Base-by-base conservation (phyloP, 2,113 vertebrate species). In the Hippolais icterina region DNA sequence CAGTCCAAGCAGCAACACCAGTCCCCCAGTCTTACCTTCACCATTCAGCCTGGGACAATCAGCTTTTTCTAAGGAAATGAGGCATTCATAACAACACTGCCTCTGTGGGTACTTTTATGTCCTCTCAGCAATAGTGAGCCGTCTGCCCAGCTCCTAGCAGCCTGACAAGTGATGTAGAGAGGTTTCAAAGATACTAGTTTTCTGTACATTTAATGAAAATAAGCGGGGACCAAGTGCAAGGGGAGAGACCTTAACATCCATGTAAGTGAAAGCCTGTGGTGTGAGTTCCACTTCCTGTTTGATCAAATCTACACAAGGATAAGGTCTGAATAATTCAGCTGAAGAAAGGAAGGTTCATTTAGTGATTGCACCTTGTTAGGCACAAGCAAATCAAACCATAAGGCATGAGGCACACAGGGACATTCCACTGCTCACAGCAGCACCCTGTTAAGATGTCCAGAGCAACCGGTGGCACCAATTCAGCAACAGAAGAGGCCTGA, bases 31-130 rank as follows among this genome's bases (percentile, higher is more conserved):
- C 28, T 44, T 29, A 60, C 81, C 83, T 84, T 94, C 25, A 10
- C 70, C 79, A 39, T 20, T 44, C 64, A 80, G 46, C 12, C 42
- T 11, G 33, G 59, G 75, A 94, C 90, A 93, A 95, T 91, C 41
- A 15, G 59, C 74, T 86, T 90, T 65, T 94, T 74, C 92, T 28
- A 42, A 70, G 83, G 86, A 94, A 97, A 93, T 81, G 92, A 94
- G 76, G 88, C 68, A 1, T 80, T 22, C 1, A 0, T 81, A 94
- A 96, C 66, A 60, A 4, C 18, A 3, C 63, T 12, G 68, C 52
- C 87, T 47, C 81, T 76, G 29, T 3, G 24, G 3, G 16, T 28
- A 52, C 41, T 63, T 74, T 80, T 15, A 47, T 47, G 50, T 42
- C 46, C 64, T 57, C 83, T 70, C 75, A 37, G 82, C 65, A 82